Base-by-base conservation (phyloP, 2,797 vertebrate genomes). In the Girardinus metallicus region DNA sequence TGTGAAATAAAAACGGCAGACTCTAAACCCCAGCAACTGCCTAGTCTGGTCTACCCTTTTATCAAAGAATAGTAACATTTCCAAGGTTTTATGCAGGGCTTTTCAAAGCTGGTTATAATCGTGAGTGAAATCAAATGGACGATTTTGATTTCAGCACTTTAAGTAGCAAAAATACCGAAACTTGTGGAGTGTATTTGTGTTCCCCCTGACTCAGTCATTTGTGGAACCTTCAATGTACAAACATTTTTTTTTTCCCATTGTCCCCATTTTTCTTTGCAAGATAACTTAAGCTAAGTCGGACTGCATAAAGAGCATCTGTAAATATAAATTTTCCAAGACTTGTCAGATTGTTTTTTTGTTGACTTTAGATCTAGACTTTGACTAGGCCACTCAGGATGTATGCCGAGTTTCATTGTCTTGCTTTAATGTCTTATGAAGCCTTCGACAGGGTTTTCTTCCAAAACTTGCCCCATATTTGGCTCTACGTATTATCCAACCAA, bases 1-100 rank as follows among this genome's bases (percentile, higher is more conserved):
- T 74, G 78, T 73, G 80, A 85, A 87, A 85, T 85, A 70, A 83
- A 71, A 66, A 16, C 47, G 46, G 7, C 15, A 53, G 21, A 62
- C 79, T 36, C 53, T 15, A 76, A 71, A 77, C 76, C 81, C 74
- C 81, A 85, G 81, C 82, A 83, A 77, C 39, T 77, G 86, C 53
- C 64, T 51, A 31, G 70, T 71, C 79, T 83, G 64, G 84, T 90
- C 84, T 78, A 46, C 43, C 62, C 72, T 78, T 86, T 73, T 77
- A 87, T 90, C 84, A 86, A 87, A 82, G 86, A 64, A 64, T 34
- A 34, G 60, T 18, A 8, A 64, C 1, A 18, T 34, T 36, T 34
- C 31, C 36, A 79, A 41, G 74, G 80, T 80, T 47, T 73, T 78
- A 64, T 73, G 83, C 70, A 81, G 60, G 34, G 31, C 31, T 62